phyloP scores from a whole-genome alignment of 2,888 invertebrate species.

The Hedya salicella region DNA sequence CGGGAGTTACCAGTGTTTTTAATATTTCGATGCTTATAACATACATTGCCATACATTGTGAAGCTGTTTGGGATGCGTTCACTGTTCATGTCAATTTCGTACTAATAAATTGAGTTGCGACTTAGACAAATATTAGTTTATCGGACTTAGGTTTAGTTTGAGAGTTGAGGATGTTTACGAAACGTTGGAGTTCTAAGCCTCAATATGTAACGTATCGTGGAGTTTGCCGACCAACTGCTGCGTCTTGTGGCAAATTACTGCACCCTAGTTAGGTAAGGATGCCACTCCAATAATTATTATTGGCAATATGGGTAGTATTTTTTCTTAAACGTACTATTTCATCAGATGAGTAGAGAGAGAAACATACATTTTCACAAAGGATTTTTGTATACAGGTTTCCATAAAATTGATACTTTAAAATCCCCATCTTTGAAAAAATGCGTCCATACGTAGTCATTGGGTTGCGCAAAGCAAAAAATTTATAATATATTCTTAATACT shows the following conservation, averaged over 20 bases:
- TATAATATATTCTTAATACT: too few species aligned
- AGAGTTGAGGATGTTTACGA: slow-evolving; percentile 11
- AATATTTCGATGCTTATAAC: background rate
- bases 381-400: too few species aligned
- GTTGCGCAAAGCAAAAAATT: too few species aligned
- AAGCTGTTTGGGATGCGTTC: background rate
- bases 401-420: too few species aligned
- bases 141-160: slow-evolving; percentile 16
- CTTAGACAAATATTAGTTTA: slow-evolving; percentile 22
- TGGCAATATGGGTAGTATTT: too few species aligned
- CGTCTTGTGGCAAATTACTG: background rate
- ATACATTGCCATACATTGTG: background rate
- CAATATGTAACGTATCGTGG: background rate
- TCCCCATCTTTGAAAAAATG: too few species aligned
- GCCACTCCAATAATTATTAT: too few species aligned
- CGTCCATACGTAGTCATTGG: too few species aligned
- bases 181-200: slow-evolving; percentile 4
- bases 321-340: too few species aligned
- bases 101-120: slow-evolving; percentile 20
- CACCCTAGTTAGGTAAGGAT: background rate
- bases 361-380: too few species aligned
- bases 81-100: background rate
- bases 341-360: too few species aligned
- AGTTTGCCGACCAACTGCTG: background rate
- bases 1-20: too few species aligned